These are phyloP conservation scores for Anagyrus pseudococci DNA, from an alignment of 2,888 invertebrate genomes.

Conservation along the genomic window DNA sequence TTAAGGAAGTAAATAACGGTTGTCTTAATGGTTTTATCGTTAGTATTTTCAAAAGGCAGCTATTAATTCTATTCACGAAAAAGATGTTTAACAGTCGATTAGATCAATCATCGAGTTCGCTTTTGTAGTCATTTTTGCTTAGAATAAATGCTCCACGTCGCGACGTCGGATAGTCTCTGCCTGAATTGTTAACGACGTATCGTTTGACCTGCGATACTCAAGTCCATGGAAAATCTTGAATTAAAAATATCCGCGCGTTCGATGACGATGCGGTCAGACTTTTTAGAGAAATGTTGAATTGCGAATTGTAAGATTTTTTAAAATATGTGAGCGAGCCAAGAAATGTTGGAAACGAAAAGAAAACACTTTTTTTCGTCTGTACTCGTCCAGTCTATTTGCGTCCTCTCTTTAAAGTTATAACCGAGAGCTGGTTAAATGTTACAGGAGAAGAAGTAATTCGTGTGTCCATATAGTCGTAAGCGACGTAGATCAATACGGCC, in stretches of 20 bases:
- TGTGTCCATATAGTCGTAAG: conserved; percentile 7
- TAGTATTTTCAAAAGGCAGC: too few relatives aligned
- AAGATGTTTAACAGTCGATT: conserved; percentile 15
- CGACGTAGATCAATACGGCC: conserved; percentile 2
- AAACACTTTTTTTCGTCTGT: conserved; percentile 13
- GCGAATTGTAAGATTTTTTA: conserved; percentile 29
- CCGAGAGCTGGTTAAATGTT: neutral
- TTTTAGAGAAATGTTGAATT: conserved; percentile 34
- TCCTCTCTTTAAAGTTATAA: neutral
- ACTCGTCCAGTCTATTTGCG: conserved; percentile 21
- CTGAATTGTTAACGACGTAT: conserved; percentile 35
- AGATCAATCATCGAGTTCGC: conserved; percentile 1
- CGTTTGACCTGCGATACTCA: conserved; percentile 20
- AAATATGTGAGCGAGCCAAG: conserved; percentile 17
- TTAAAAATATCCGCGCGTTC: conserved; percentile 23
- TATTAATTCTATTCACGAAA: neutral
- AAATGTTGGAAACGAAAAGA: conserved; percentile 17
- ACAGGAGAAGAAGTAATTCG: conserved; percentile 1
- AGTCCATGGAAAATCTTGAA: conserved; percentile 36
- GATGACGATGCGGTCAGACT: conserved; percentile 34
- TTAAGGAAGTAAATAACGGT: too few relatives aligned
- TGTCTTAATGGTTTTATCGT: too few relatives aligned
- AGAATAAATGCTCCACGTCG: conserved; percentile 33
- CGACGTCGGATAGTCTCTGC: conserved; percentile 27
- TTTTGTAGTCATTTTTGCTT: conserved; percentile 1